Conservation (phyloP, 2,888 invertebrate species). For the Lasioglossum zephyrum region DNA sequence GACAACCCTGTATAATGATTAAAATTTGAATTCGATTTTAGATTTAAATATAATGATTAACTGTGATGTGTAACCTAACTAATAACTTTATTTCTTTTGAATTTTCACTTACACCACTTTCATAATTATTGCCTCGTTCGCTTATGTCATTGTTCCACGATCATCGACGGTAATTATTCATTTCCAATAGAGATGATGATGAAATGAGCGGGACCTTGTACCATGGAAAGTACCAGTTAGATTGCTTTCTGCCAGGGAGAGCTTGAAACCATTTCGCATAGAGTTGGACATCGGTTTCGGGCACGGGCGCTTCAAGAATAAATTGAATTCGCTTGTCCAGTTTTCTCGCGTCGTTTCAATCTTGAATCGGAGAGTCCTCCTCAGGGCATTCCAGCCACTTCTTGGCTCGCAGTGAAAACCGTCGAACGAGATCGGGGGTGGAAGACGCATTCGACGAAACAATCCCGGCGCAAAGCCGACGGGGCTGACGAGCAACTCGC, state of each 20-base stretch:
- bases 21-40: too few relatives aligned
- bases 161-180: not conserved
- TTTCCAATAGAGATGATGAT: not conserved
- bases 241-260: not conserved
- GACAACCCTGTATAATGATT: too few relatives aligned
- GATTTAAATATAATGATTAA: too few relatives aligned
- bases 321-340: not conserved
- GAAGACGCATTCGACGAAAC: slow-evolving; percentile 35
- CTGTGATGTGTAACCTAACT: too few relatives aligned
- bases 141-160: not conserved
- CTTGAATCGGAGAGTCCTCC: not conserved
- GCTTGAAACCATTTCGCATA: not conserved
- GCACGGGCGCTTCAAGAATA: not conserved
- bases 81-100: too few relatives aligned
- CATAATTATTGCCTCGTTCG: not conserved
- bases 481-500: slow-evolving; percentile 41
- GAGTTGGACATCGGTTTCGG: not conserved
- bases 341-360: not conserved
- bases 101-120: too few relatives aligned
- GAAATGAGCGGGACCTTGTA: not conserved
- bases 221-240: not conserved
- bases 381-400: not conserved
- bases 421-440: slow-evolving; percentile 11
- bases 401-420: not conserved
- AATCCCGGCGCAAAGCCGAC: slow-evolving; percentile 33